phyloP scores from a whole-genome alignment of 2,797 vertebrate genomes.

The Ptychobarbus kaznakovi region DNA sequence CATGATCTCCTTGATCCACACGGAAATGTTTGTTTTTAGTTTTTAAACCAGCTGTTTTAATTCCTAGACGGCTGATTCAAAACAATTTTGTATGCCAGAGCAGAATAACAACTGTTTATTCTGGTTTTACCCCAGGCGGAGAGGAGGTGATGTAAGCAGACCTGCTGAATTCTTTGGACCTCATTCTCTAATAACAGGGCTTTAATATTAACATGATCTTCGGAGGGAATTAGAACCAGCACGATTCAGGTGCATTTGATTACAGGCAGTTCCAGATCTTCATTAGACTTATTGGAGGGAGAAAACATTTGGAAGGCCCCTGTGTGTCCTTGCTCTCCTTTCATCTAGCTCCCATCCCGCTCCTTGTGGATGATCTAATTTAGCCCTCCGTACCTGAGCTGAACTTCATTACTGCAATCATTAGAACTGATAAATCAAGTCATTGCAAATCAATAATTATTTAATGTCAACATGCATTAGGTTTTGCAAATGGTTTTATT shows the following conservation, averaged over 20 bases:
- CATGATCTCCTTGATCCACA: constrained; percentile 21
- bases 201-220: constrained; percentile 62
- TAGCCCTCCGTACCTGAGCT: not conserved
- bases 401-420: constrained; percentile 15
- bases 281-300: constrained; percentile 59
- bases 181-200: constrained; percentile 58
- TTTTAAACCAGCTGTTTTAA: constrained; percentile 38
- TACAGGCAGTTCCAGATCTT: constrained; percentile 66
- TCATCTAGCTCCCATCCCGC: constrained; percentile 28
- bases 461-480: not conserved
- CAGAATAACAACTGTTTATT: constrained; percentile 63
- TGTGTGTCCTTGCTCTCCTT: constrained; percentile 40
- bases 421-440: not conserved
- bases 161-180: constrained; percentile 63
- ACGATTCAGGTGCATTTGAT: constrained; percentile 72
- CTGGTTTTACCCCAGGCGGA: constrained; percentile 62
- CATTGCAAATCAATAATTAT: not conserved
- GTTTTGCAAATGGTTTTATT: not conserved
- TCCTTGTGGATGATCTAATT: constrained; percentile 36
- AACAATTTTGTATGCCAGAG: constrained; percentile 26
- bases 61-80: constrained; percentile 36
- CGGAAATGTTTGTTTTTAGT: constrained; percentile 28
- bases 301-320: constrained; percentile 41
- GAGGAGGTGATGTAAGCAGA: constrained; percentile 62
- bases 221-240: constrained; percentile 55